These are phyloP conservation scores for Aegotheles bennettii DNA, from an alignment of 2,113 vertebrate genomes.

Conservation along the genomic window DNA sequence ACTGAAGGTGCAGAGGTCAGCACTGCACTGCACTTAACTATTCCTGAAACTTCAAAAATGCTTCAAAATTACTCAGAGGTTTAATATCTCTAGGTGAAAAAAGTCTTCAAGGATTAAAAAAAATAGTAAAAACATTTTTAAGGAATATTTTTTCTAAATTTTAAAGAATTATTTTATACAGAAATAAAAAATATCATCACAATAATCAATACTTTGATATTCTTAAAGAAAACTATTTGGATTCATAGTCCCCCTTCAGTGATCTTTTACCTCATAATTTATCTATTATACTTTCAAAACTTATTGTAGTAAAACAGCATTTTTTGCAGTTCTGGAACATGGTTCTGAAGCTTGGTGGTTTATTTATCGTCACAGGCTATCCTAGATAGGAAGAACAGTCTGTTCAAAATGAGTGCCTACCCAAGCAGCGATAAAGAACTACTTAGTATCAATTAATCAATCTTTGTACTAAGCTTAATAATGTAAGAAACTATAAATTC, in stretches of 20 bases:
- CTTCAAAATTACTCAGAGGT: background rate
- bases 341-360: background rate
- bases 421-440: background rate
- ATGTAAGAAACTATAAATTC: background rate
- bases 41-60: background rate
- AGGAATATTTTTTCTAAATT: background rate
- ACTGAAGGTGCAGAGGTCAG: background rate
- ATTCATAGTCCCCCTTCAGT: background rate
- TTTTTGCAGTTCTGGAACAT: background rate
- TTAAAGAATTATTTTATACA: background rate
- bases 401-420: background rate
- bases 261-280: background rate
- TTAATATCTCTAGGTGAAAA: background rate
- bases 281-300: background rate
- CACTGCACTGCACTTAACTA: background rate
- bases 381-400: background rate
- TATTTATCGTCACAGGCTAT: background rate
- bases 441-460: background rate
- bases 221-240: background rate
- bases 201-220: background rate
- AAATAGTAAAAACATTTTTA: background rate
- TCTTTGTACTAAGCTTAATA: background rate
- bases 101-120: background rate
- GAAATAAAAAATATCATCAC: background rate
- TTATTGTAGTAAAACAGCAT: rapidly evolving